Percentiles rank a stretch among this genome's conserved stretches.
phyloP scores from a whole-genome alignment of 2,797 vertebrate genomes.

The Gymnocypris eckloni region DNA sequence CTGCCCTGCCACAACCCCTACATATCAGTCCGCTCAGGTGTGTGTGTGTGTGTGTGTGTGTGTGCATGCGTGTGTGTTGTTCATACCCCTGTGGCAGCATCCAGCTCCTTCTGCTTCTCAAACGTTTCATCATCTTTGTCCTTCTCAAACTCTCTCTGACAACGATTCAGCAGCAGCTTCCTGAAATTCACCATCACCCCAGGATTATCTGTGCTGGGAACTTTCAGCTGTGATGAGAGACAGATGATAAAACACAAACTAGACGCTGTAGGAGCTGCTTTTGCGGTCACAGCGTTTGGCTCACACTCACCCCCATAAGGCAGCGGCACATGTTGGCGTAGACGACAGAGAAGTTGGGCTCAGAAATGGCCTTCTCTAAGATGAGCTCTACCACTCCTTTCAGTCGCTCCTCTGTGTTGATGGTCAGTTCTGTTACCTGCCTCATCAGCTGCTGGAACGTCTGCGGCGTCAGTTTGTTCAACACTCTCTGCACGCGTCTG shows the following conservation, averaged over 20 bases:
- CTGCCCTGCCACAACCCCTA: no score
- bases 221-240: slow-evolving; percentile 85
- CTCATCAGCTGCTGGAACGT: slow-evolving; percentile 99
- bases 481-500: slow-evolving; percentile 91
- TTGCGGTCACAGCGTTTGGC: background rate
- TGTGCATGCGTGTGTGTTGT: no score
- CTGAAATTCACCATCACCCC: slow-evolving; percentile 91
- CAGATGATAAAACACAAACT: background rate
- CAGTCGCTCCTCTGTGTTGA: slow-evolving; percentile 94
- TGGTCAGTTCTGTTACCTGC: slow-evolving; percentile 92
- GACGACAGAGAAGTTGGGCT: slow-evolving; percentile 97
- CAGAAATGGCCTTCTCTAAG: slow-evolving; percentile 98
- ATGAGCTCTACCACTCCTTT: slow-evolving; percentile 98
- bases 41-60: background rate
- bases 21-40: background rate
- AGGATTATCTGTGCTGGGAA: slow-evolving; percentile 91
- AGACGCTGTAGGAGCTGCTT: no score
- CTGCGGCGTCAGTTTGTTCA: slow-evolving; percentile 97
- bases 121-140: slow-evolving; percentile 95
- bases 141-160: slow-evolving; percentile 99
- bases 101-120: slow-evolving; percentile 96
- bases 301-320: slow-evolving; percentile 92
- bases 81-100: slow-evolving; percentile 85
- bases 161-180: slow-evolving; percentile 94
- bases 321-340: slow-evolving; percentile 99